Base-by-base conservation (phyloP, 2,888 invertebrate species). In the Microctonus hyperodae region DNA sequence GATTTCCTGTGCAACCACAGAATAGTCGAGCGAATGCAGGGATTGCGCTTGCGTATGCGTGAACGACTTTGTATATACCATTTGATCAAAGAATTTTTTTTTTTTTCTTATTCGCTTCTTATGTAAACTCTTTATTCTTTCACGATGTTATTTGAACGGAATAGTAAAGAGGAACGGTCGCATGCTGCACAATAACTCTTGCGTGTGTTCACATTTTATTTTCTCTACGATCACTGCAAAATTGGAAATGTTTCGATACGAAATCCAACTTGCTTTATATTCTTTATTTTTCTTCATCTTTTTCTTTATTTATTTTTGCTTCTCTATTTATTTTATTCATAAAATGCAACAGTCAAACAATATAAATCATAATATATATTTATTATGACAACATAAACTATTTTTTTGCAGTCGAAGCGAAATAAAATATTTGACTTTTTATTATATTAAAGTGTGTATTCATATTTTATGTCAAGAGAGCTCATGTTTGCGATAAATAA, bases 191-290 rank as follows among this genome's bases (percentile, higher is more conserved):
- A 20, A 13, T 25, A 28, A 58, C 28, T 60, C 44, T 60, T 55
- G 65, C 65, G 65, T 65, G 65, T 28, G 65, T 33, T 23, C 33
- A 55, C 56, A 63, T 40, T 60, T 60, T 55, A 64, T 50, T 33
- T 65, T 44, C 31, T 40, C n/a, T n/a, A n/a, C 55, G 65, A 55
- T 65, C 60, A 65, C 53, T 44, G 56, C 65, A 55, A 35, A 53
- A 65, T 60, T 33, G 53, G 48, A 44, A 44, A 48, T 60, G 20
- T 60, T 60, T 60, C 31, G 59, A 60, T 60, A 25, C 16, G n/a
- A 40, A 25, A 25, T 31, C 16, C 23, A 11, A 6, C 1, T 7
- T 51, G 11, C 23, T 25, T 51, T 11, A 20, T 11, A 20, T 11
- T 20, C 20, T 33, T 56, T 56, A 33, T 33, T 35, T 7, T 56